Evolutionary conservation across 2,888 invertebrate genomes (phyloP).

Genomic region (Rosalia funebris): DNA sequence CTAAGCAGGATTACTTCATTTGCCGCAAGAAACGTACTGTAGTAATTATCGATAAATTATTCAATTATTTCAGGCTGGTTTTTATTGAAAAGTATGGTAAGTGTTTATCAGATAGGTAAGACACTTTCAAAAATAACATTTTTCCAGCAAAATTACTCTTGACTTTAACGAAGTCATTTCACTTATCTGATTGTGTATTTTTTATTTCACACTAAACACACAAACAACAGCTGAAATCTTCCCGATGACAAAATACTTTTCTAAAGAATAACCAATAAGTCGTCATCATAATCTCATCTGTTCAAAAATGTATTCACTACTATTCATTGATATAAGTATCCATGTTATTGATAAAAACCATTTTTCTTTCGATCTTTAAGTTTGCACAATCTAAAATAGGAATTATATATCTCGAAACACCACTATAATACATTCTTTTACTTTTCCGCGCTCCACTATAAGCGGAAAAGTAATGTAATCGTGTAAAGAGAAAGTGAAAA

Average conservation of each 20-base stretch:
- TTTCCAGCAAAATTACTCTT: neutral
- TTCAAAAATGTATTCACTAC: neutral
- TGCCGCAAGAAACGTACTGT: slow-evolving; percentile 1
- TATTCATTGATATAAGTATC: neutral
- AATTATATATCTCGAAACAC: no score
- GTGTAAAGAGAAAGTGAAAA: no score
- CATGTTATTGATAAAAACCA: no score
- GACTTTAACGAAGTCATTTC: neutral
- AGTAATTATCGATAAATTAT: slow-evolving; percentile 2
- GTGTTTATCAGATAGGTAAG: neutral
- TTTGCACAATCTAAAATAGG: no score
- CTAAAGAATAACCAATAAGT: neutral
- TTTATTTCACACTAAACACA: neutral
- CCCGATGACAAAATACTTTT: no score
- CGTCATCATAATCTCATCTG: neutral
- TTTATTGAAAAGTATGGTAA: slow-evolving; percentile 11
- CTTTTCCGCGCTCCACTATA: no score
- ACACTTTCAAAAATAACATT: neutral
- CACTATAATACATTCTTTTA: no score
- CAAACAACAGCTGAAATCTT: no score
- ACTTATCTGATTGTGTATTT: neutral
- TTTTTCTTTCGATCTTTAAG: no score
- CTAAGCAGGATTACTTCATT: slow-evolving; percentile 3
- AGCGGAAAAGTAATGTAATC: no score
- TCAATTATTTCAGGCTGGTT: slow-evolving; percentile 4